Evolutionary conservation across 1,140 invertebrate species (phyloP).

Genomic region (Dreissena rostriformis): DNA sequence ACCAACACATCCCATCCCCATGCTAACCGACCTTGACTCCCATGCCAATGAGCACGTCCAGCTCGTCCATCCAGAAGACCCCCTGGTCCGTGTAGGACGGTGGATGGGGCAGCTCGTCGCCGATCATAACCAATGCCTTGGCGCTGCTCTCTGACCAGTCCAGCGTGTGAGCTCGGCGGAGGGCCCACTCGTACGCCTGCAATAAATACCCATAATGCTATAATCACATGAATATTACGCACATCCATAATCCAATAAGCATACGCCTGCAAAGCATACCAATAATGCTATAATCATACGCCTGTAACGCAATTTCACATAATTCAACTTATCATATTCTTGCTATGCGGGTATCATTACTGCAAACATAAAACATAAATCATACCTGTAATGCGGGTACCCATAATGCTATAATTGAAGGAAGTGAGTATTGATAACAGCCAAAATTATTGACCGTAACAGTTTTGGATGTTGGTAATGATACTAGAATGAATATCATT

Average conservation of each 20-base stretch:
- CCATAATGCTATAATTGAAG: too few species aligned
- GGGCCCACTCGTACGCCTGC: conserved; percentile 76
- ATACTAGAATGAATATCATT: too few species aligned
- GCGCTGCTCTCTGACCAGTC: conserved; percentile 78
- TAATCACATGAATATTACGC: not conserved
- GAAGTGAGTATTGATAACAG: too few species aligned
- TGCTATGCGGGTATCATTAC: too few species aligned
- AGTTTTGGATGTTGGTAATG: too few species aligned
- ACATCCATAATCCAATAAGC: not conserved
- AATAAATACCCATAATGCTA: conserved; percentile 17
- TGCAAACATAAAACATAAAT: too few species aligned
- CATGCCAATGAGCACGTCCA: conserved; percentile 73
- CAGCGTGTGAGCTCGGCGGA: conserved; percentile 71
- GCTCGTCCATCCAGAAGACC: conserved; percentile 73
- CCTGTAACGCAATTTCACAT: too few species aligned
- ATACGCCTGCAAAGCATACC: not conserved
- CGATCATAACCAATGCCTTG: conserved; percentile 78
- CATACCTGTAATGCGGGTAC: too few species aligned
- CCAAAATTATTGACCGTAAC: too few species aligned
- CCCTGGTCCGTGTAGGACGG: conserved; percentile 73
- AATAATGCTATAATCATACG: not conserved
- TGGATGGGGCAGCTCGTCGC: conserved; percentile 72
- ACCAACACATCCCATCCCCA: too few species aligned
- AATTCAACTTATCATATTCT: too few species aligned
- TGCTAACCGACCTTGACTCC: conserved; percentile 68